Base-by-base conservation (phyloP, 2,888 invertebrate genomes). In the Cinara cedri region DNA sequence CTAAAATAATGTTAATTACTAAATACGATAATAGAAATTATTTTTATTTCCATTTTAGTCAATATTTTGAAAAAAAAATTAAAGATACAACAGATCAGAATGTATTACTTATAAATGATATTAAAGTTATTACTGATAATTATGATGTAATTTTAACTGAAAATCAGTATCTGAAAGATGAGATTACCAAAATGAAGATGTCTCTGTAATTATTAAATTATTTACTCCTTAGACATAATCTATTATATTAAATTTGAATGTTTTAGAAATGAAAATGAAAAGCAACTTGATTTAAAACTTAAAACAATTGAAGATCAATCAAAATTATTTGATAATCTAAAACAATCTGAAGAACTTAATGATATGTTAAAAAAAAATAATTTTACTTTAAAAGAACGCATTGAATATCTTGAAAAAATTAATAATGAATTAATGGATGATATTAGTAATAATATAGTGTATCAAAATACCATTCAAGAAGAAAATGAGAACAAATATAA, bases 321-420 rank as follows among this genome's bases (percentile, higher is more conserved):
- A 9, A 46, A 72, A 26, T n/a, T 72, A 14, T 19, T 24, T 19
- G 10, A 65, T 24, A 74, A 42, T 51, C 0, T 65, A 63, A 74
- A 54, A 42, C 26, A 19, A 51, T 3, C 34, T 8, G 26, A 76
- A 1, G 57, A 78, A 55, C 60, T 60, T 21, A 60, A 68, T 78
- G 49, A 60, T 16, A 46, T 8, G 19, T 70, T 78, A 60, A 68
- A 49, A 49, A 70, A 60, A 42, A 46, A 78, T n/a, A 60, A 57
- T 66, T 26, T 14, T 44, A 14, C 14, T 42, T 70, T 68, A 49
- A 49, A 57, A 49, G 46, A 78, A 60, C 60, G 10, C 3, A 60
- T 21, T 21, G 34, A 68, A 60, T 21, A 60, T 9, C 57, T 78
- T 57, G 57, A 70, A 68, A 3, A 68, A 68, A 21, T 26, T 1